phyloP scores from a whole-genome alignment of 2,113 vertebrate genomes.

The Castor canadensis region DNA sequence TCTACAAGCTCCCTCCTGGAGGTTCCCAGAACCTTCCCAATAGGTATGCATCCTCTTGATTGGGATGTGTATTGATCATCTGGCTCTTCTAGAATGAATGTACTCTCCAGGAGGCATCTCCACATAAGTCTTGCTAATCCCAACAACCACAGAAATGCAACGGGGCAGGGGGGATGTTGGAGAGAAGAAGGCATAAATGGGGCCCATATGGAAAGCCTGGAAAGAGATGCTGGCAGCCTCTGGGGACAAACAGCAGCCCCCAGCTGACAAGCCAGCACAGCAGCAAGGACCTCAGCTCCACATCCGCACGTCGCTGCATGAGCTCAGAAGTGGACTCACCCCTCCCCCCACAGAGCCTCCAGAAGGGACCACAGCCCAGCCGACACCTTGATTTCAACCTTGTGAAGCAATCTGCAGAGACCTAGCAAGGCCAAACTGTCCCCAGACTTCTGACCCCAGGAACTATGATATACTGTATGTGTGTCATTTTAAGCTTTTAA shows the following conservation, averaged over 20 bases:
- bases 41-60: background rate
- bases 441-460: background rate
- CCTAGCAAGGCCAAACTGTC: background rate
- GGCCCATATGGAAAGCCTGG: background rate
- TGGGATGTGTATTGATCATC: background rate
- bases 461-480: background rate
- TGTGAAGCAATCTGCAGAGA: background rate
- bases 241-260: background rate
- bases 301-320: background rate
- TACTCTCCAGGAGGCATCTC: background rate
- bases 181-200: background rate
- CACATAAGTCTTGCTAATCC: background rate
- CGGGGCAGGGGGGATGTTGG: background rate
- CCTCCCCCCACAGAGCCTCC: background rate
- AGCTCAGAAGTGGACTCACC: background rate
- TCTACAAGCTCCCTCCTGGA: background rate
- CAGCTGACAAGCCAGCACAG: background rate
- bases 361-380: background rate
- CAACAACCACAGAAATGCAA: background rate
- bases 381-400: background rate
- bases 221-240: background rate
- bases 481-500: background rate
- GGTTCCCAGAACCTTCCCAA: background rate
- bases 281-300: background rate
- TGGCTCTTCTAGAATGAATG: background rate